These are phyloP conservation scores for Gymnoscelis rufifasciata DNA, from an alignment of 2,888 invertebrate genomes.

Conservation along the genomic window DNA sequence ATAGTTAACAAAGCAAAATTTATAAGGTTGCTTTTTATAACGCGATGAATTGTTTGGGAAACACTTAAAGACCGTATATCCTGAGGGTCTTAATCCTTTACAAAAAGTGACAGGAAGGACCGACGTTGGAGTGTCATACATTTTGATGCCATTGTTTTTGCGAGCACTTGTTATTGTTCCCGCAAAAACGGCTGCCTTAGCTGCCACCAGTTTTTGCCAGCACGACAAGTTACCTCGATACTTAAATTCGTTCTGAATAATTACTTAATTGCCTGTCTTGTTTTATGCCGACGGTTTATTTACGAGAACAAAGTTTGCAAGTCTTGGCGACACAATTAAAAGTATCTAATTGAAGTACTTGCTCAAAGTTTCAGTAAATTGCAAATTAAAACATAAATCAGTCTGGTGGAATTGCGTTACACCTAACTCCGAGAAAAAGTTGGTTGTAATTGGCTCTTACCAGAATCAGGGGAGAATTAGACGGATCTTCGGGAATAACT, in stretches of 20 bases:
- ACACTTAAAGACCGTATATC: slow-evolving; percentile 17
- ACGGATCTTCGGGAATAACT: slow-evolving; percentile 58
- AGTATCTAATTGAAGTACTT: slow-evolving; percentile 44
- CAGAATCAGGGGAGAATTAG: slow-evolving; percentile 49
- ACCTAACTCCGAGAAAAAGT: slow-evolving; percentile 47
- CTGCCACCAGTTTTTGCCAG: slow-evolving; percentile 64
- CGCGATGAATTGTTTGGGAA: not conserved
- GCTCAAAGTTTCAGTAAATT: slow-evolving; percentile 29
- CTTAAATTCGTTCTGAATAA: slow-evolving; percentile 66
- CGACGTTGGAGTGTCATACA: slow-evolving; percentile 62
- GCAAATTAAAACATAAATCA: slow-evolving; percentile 62
- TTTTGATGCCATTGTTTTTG: slow-evolving; percentile 68
- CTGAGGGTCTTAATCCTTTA: slow-evolving; percentile 48
- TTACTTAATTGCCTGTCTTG: slow-evolving; percentile 59
- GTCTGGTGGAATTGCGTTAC: slow-evolving; percentile 53
- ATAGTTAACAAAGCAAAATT: not conserved
- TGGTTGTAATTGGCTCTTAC: slow-evolving; percentile 66
- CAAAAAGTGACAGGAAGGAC: slow-evolving; percentile 50
- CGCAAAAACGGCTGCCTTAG: slow-evolving; percentile 64
- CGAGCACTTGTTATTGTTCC: slow-evolving; percentile 51
- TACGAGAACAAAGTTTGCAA: slow-evolving; percentile 26
- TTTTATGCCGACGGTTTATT: slow-evolving; percentile 24
- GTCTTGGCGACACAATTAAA: slow-evolving; percentile 43
- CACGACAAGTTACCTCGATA: slow-evolving; percentile 61
- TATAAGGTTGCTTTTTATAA: not conserved